Base-by-base conservation (phyloP, 2,113 vertebrate genomes). In the Hippocampus guttulatus region DNA sequence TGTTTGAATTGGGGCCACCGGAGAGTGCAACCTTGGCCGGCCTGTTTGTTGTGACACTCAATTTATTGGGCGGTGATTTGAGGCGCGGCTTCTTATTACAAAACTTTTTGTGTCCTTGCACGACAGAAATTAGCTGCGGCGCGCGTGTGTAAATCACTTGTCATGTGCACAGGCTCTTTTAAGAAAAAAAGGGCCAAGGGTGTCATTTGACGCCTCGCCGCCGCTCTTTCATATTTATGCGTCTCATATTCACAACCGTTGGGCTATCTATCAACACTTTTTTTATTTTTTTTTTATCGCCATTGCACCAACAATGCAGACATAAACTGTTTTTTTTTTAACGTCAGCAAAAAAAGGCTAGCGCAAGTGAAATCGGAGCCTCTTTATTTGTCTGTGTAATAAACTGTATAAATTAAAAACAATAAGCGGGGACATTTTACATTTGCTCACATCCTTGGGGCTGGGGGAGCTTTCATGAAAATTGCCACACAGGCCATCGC, bases 141-240 rank as follows among this genome's bases (percentile, higher is more conserved):
- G 86, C 89, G 93, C 93, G 87, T 86, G 92, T 93, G 95, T 95
- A 95, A 97, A 95, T 94, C 95, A 95, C 91, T 92, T 92, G 87
- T 92, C 92, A 91, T 91, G 92, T 94, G 94, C 90, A 92, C 89
- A 67, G 93, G 92, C 92, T 94, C 93, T 93, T 94, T 95, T 96
- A 94, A 95, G 92, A 94, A 95, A 91, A 65, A 65, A 23, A 45
- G 63, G 95, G 95, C 95, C 95, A 95, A 94, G 95, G 95, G 95
- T 96, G 93, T 92, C 92, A 92, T 96, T 96, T 93, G 76, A 90
- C 90, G 88, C 89, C 83, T 81, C 58, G 79, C 84, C 81, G 87
- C 87, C 88, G 89, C 92, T 93, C 94, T 93, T 95, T 94, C 95
- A 95, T 98, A 96, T 98, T 98, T 98, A 98, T 97, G 95, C 92